Base-by-base conservation (phyloP, 2,888 invertebrate species). In the Scelioninae gen. 1 region DNA sequence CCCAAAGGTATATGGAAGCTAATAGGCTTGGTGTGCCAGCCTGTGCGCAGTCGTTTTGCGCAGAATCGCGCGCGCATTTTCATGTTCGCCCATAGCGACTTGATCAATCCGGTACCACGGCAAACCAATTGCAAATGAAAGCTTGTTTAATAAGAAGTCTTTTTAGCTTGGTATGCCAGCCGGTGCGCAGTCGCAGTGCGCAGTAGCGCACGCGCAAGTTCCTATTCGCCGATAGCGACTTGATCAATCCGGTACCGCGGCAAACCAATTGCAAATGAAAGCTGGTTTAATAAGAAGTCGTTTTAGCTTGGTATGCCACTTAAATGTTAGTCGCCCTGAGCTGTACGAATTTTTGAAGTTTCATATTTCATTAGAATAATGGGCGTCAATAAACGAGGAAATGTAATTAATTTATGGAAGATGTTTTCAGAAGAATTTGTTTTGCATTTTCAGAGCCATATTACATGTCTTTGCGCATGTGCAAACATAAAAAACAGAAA, bases 151-250 rank as follows among this genome's bases (percentile, higher is more conserved):
- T 40, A 40, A 40, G n/a, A 40, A 40, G 2, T 40, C 5, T 11
- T 40, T 40, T 40, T 9, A 40, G 40, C 40, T 63, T 63, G 63
- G 63, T 63, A 32, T 63, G 49, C 49, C 63, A 63, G 43, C 16
- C 15, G 45, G 34, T 63, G 47, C 49, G 63, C 63, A 63, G 32
- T 63, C 63, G 49, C 11, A 32, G 63, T 49, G 47, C 63, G 63
- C 63, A 63, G 63, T 49, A 63, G 31, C 47, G 49, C 49, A 34
- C 63, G 63, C 63, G 58, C 15, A 40, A 58, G 13, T 13, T 58
- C 16, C 2, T 38, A 32, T 56, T 13, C 8, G 2, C 0, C 0
- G 32, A 34, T 56, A 56, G 34, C 40, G 58, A 40, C 58, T 38
- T 58, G 58, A 58, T 58, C 58, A 58, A 58, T 34, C 0, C 13